phyloP scores from a whole-genome alignment of 2,888 invertebrate genomes.

The Cheilosia soror region DNA sequence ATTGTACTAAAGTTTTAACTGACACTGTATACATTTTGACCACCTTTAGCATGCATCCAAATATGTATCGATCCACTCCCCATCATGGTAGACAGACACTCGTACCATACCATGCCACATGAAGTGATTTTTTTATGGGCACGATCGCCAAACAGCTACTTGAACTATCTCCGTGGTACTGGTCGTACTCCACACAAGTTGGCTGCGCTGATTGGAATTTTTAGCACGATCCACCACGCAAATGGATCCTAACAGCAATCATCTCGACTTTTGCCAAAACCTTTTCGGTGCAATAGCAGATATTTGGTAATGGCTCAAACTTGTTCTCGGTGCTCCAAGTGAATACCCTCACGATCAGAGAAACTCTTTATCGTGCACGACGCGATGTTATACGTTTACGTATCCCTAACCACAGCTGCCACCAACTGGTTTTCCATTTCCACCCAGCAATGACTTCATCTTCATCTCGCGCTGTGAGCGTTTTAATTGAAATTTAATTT shows the following conservation, averaged over 20 bases:
- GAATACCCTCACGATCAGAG: slow-evolving; percentile 31
- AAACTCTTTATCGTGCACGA: slow-evolving; percentile 38
- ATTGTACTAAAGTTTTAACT: slow-evolving; percentile 13
- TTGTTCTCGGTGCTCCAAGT: slow-evolving; percentile 49
- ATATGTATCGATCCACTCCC: slow-evolving; percentile 31
- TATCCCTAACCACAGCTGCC: neutral
- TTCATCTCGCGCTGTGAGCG: slow-evolving; percentile 37
- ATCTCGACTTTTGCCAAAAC: slow-evolving; percentile 43
- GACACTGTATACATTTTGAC: slow-evolving; percentile 14
- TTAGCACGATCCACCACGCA: slow-evolving; percentile 39
- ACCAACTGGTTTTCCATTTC: slow-evolving; percentile 34
- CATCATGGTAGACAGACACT: slow-evolving; percentile 19
- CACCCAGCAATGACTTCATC: slow-evolving; percentile 39
- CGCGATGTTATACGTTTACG: neutral
- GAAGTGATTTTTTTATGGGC: slow-evolving; percentile 40
- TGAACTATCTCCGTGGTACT: slow-evolving; percentile 20
- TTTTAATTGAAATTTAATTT: slow-evolving; percentile 74
- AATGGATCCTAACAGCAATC: neutral
- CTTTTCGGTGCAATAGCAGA: slow-evolving; percentile 45
- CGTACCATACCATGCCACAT: slow-evolving; percentile 1
- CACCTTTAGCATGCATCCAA: slow-evolving; percentile 33
- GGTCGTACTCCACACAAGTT: neutral
- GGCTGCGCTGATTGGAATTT: slow-evolving; percentile 38
- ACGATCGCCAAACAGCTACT: slow-evolving; percentile 29
- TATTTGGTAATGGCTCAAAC: slow-evolving; percentile 58